Evolutionary conservation across 2,888 invertebrate genomes (phyloP).

Genomic region (Formica aserva): DNA sequence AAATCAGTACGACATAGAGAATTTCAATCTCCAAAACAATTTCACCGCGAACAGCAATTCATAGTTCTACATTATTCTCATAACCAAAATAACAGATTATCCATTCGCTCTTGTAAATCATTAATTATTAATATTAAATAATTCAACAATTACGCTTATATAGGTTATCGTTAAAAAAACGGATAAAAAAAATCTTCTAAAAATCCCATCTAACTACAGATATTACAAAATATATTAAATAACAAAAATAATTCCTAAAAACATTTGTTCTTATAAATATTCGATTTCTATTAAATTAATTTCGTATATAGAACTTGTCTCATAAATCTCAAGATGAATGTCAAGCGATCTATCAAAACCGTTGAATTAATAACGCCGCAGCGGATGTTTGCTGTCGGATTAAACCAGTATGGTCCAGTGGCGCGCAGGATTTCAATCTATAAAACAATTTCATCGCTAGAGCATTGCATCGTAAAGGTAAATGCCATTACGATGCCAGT

Average conservation of each 20-base stretch:
- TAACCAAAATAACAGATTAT: neutral
- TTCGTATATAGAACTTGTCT: neutral
- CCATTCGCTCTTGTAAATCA: neutral
- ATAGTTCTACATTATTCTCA: neutral
- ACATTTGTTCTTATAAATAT: neutral
- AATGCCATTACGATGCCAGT: constrained; percentile 30
- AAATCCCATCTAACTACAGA: neutral
- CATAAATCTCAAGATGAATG: constrained; percentile 33
- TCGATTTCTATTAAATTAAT: neutral
- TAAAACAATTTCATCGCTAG: constrained; percentile 38
- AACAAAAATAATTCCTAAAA: neutral
- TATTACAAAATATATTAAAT: neutral
- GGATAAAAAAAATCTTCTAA: neutral
- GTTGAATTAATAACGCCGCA: constrained; percentile 41
- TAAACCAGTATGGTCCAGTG: constrained; percentile 20
- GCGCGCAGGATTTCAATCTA: constrained; percentile 38
- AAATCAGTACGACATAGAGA: constrained; percentile 13
- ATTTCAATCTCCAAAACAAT: constrained; percentile 42
- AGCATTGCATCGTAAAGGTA: constrained; percentile 37
- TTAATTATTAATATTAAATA: constrained; percentile 14
- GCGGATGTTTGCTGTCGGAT: constrained; percentile 27
- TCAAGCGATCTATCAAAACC: constrained; percentile 36
- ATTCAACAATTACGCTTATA: neutral
- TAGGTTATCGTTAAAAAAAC: neutral
- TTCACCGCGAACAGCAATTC: constrained; percentile 6